phyloP scores from a whole-genome alignment of 2,113 vertebrate genomes.

The Hyperoodon ampullatus region DNA sequence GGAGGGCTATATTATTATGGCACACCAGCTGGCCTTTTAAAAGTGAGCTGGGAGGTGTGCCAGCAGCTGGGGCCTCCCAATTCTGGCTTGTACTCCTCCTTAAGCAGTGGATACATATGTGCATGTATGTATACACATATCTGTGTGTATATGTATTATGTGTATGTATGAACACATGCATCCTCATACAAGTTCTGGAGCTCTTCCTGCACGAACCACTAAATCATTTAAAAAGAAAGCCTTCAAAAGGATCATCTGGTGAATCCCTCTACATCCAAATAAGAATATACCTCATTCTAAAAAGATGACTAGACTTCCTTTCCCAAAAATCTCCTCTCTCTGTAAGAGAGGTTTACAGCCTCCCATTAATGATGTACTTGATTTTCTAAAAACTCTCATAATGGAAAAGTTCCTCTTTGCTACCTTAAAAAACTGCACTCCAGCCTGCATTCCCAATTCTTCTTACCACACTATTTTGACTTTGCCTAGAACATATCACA shows the following conservation, averaged over 20 bases:
- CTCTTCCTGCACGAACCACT: not conserved
- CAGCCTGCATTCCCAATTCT: not conserved
- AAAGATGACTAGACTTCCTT: not conserved
- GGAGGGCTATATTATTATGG: conserved; percentile 29
- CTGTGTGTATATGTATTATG: not conserved
- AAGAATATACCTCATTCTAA: conserved; percentile 31
- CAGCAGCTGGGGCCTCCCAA: not conserved
- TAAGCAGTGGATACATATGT: not conserved
- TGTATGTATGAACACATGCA: accelerated
- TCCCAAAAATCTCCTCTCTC: conserved; percentile 37
- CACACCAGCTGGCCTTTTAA: not conserved
- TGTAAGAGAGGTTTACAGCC: not conserved
- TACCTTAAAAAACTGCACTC: not conserved
- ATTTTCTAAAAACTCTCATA: not conserved
- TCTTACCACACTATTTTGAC: not conserved
- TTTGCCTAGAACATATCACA: not conserved
- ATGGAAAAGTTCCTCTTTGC: not conserved
- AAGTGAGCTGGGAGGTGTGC: not conserved
- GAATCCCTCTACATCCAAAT: not conserved
- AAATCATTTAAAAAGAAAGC: not conserved
- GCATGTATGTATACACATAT: not conserved
- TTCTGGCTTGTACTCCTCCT: not conserved
- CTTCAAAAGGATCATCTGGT: not conserved
- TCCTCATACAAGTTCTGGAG: not conserved
- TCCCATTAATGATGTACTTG: not conserved